Conservation (phyloP, 2,888 invertebrate species). For the Rhabditoides inermis region DNA sequence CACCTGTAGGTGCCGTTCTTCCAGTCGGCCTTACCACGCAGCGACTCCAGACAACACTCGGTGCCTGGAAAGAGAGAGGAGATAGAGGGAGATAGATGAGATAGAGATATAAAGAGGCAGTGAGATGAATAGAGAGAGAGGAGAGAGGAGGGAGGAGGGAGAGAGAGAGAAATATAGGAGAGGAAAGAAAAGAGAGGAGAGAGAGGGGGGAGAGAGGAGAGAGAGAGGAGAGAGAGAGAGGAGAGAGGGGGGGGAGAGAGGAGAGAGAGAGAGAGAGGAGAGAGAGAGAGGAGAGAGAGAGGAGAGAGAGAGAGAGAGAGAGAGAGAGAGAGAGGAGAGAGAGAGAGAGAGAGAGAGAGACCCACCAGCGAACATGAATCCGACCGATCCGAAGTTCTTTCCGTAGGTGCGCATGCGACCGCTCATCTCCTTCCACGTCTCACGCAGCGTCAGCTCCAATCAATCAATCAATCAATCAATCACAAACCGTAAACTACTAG, state of each 20-base stretch:
- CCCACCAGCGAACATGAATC: slow-evolving; percentile 76
- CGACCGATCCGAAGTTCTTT: slow-evolving; percentile 93
- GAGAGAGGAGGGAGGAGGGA: too few relatives aligned
- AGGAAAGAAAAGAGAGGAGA: too few relatives aligned
- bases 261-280: neutral
- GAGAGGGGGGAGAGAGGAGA: slow-evolving; percentile 62
- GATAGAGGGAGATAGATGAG: neutral
- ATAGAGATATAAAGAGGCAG: neutral
- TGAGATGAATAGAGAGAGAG: too few relatives aligned
- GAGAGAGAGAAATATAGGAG: neutral
- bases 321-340: too few relatives aligned
- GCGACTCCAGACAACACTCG: slow-evolving; percentile 78
- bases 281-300: slow-evolving; percentile 49
- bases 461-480: too few relatives aligned
- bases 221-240: too few relatives aligned
- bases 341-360: neutral
- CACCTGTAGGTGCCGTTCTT: slow-evolving; percentile 65
- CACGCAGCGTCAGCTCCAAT: slow-evolving; percentile 42
- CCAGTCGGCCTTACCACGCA: slow-evolving; percentile 87
- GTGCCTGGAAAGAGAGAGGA: slow-evolving; percentile 62
- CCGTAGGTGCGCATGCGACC: slow-evolving; percentile 80
- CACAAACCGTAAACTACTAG: too few relatives aligned
- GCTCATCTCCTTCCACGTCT: slow-evolving; percentile 49
- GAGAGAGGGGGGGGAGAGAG: slow-evolving; percentile 45
- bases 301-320: neutral